phyloP scores from a whole-genome alignment of 2,113 vertebrate genomes.

The Chaetorhynchus papuensis region DNA sequence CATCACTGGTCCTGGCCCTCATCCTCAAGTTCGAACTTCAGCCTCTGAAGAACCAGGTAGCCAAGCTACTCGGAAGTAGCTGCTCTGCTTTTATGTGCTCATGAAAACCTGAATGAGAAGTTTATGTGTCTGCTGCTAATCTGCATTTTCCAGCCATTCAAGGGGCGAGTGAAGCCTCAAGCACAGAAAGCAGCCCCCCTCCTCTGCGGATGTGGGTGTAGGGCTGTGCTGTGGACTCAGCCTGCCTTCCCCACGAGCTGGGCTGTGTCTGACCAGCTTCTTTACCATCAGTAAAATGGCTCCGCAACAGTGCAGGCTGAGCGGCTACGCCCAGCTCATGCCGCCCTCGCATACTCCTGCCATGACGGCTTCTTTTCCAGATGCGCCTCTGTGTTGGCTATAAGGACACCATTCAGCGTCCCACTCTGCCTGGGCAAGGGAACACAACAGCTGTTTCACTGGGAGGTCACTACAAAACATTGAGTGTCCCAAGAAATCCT shows the following conservation, averaged over 20 bases:
- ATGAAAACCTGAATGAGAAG: background rate
- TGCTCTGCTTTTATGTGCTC: background rate
- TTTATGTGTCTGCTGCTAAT: background rate
- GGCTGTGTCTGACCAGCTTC: background rate
- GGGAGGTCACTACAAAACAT: slow-evolving; percentile 63
- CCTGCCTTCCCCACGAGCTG: background rate
- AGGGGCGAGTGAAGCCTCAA: background rate
- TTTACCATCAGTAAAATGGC: background rate
- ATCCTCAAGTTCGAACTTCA: background rate
- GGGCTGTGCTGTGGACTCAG: background rate
- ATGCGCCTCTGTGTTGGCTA: slow-evolving; percentile 43
- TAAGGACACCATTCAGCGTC: slow-evolving; percentile 72
- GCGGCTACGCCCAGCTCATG: slow-evolving; percentile 37
- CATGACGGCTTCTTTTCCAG: slow-evolving; percentile 62
- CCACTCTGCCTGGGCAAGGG: slow-evolving; percentile 66
- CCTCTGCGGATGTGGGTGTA: fast-evolving
- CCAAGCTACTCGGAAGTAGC: background rate
- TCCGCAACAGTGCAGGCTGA: background rate
- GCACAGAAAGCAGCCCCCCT: background rate
- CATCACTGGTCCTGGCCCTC: background rate
- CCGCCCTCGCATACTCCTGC: slow-evolving; percentile 48
- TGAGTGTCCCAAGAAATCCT: slow-evolving; percentile 69
- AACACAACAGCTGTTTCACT: slow-evolving; percentile 71
- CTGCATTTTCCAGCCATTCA: background rate
- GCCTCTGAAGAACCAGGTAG: background rate